Evolutionary conservation across 2,888 invertebrate genomes (phyloP).

Genomic region (Lepidocyrtinus sp.): DNA sequence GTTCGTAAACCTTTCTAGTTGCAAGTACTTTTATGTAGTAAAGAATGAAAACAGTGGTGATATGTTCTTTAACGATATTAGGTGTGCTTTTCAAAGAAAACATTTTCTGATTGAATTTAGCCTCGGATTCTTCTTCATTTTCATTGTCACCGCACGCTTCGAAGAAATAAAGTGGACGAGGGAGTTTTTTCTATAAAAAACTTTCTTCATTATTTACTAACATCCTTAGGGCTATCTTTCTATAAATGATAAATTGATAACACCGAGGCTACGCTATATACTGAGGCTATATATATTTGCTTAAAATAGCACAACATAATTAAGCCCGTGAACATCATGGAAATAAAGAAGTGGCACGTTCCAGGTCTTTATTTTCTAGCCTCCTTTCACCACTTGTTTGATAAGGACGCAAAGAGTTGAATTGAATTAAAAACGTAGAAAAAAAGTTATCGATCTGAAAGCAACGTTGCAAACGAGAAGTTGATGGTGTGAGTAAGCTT

Average conservation of each 20-base stretch:
- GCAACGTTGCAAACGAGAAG: background rate
- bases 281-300: background rate
- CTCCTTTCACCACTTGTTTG: background rate
- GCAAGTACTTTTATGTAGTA: background rate
- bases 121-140: constrained; percentile 12
- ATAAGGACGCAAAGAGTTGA: background rate
- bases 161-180: background rate
- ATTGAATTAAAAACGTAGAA: constrained; percentile 8
- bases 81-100: background rate
- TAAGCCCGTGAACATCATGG: background rate
- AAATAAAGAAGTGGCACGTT: background rate
- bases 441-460: background rate
- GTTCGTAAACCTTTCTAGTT: constrained; percentile 3
- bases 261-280: background rate
- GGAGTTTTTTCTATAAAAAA: background rate
- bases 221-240: background rate
- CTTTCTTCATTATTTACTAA: background rate
- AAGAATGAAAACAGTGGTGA: background rate
- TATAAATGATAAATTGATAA: no score
- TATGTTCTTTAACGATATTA: background rate
- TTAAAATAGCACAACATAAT: background rate
- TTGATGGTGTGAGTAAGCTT: background rate
- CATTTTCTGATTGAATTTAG: constrained; percentile 4
- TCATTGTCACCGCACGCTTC: background rate
- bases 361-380: background rate